Base-by-base conservation (phyloP, 1,140 invertebrate genomes). In the Trachymyrmex septentrionalis region DNA sequence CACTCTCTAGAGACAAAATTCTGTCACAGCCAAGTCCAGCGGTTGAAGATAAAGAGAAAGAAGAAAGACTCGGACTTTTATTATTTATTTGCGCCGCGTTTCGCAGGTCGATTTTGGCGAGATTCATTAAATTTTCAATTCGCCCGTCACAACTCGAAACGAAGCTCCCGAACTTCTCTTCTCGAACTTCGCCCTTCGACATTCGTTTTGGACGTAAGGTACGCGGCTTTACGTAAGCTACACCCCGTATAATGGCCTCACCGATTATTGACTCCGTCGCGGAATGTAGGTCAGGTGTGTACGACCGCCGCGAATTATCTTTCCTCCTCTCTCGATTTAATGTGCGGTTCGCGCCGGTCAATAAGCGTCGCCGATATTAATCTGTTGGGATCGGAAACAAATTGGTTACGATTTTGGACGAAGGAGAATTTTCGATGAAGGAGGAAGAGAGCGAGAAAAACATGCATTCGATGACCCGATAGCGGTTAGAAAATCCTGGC, bases 241-340 rank as follows among this genome's bases (percentile, higher is more conserved):
- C 69, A 84, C 80, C 69, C 80, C 69, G 80, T 84, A 73, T 84
- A 75, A 84, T 44, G 80, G 69, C 80, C 69, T 75, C 69, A 61
- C 55, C 69, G 80, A 84, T 84, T 84, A 84, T 75, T 61, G 80
- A 75, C 67, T 84, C 55, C 55, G 44, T 75, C 80, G 69, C 55
- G 80, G 80, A 61, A 84, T 84, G 80, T 84, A 75, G 80, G 80
- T 84, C 80, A 84, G 69, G 69, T 84, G 69, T 84, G 80, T 73
- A 84, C 59, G 69, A 84, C 80, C 80, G 69, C 27, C 69, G 57
- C 48, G 80, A 73, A 75, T 84, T 84, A 84, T 75, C 80, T 84
- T 84, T 84, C 55, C 80, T 84, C 38, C 10, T 84, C 34, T 75
- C 55, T 73, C 63, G 80, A 75, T 75, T 84, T 48, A 50, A 81